Conservation (phyloP, 2,113 vertebrate species). For the Perca flavescens region DNA sequence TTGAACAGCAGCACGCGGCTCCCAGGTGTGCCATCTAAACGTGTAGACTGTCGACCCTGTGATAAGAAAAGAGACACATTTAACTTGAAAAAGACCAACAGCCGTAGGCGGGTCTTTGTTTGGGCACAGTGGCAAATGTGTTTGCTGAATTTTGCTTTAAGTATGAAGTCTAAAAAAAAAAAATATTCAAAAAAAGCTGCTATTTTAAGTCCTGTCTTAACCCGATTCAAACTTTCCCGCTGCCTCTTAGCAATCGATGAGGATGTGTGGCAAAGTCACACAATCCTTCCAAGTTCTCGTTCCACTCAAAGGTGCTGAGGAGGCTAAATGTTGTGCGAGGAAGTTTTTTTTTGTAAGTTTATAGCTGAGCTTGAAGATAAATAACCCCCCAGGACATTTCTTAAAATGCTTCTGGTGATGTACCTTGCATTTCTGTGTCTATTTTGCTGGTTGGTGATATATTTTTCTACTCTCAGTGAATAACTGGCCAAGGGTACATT, state of each 20-base stretch:
- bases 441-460: slow-evolving; percentile 33
- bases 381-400: slow-evolving; percentile 13
- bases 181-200: slow-evolving; percentile 56
- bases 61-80: slow-evolving; percentile 45
- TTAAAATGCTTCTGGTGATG: slow-evolving; percentile 41
- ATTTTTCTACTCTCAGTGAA: slow-evolving; percentile 23
- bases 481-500: not conserved
- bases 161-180: slow-evolving; percentile 58
- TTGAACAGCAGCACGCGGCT: slow-evolving; percentile 38
- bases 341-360: slow-evolving; percentile 29
- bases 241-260: slow-evolving; percentile 37
- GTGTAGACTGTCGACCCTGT: slow-evolving; percentile 43
- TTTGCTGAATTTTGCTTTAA: slow-evolving; percentile 77
- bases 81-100: slow-evolving; percentile 32
- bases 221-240: slow-evolving; percentile 31
- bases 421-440: slow-evolving; percentile 39
- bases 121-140: slow-evolving; percentile 48
- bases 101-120: slow-evolving; percentile 23
- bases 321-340: slow-evolving; percentile 10
- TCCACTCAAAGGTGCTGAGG: slow-evolving; percentile 24
- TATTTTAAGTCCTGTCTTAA: slow-evolving; percentile 59
- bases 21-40: slow-evolving; percentile 36
- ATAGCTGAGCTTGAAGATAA: slow-evolving; percentile 39
- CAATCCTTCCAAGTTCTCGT: slow-evolving; percentile 21
- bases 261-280: slow-evolving; percentile 33